Evolutionary conservation across 2,888 invertebrate genomes (phyloP).

Genomic region (Dicranocentrus wangi): DNA sequence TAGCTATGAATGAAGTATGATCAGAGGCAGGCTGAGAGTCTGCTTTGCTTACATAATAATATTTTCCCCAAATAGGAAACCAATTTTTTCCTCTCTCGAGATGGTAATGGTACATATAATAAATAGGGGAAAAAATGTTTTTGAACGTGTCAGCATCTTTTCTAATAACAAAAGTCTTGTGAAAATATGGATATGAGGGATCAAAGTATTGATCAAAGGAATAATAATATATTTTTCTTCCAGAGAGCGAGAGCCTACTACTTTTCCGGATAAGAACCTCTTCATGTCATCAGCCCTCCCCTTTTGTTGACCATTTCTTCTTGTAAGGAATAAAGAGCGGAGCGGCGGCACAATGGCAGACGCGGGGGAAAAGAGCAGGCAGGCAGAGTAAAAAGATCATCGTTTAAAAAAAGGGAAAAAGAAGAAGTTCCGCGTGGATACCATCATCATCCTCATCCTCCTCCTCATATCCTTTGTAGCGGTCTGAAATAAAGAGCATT

Average conservation of each 20-base stretch:
- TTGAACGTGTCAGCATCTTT: conserved; percentile 59
- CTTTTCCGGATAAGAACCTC: conserved; percentile 43
- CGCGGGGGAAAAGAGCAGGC: too few relatives aligned
- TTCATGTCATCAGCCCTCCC: conserved; percentile 41
- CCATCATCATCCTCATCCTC: too few relatives aligned
- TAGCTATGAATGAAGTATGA: too few relatives aligned
- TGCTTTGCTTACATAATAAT: too few relatives aligned
- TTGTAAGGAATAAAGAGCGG: background rate
- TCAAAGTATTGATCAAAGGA: conserved; percentile 65
- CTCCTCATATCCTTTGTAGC: too few relatives aligned
- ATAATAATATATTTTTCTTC: conserved; percentile 47
- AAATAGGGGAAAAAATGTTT: conserved; percentile 56
- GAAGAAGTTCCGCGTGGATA: too few relatives aligned
- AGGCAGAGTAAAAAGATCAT: too few relatives aligned
- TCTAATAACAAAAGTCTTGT: conserved; percentile 50
- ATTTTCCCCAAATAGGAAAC: too few relatives aligned
- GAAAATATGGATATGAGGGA: conserved; percentile 64
- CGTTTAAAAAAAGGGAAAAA: too few relatives aligned
- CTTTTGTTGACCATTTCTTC: conserved; percentile 48
- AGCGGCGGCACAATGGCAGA: too few relatives aligned
- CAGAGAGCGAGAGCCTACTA: conserved; percentile 40
- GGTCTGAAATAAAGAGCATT: background rate
- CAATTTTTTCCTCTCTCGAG: too few relatives aligned
- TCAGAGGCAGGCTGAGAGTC: too few relatives aligned
- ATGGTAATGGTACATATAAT: conserved; percentile 15